Evolutionary conservation across 2,113 vertebrate genomes (phyloP), one percentile per base, ranked within the genome.

Genomic region (Lagenorhynchus albirostris): DNA sequence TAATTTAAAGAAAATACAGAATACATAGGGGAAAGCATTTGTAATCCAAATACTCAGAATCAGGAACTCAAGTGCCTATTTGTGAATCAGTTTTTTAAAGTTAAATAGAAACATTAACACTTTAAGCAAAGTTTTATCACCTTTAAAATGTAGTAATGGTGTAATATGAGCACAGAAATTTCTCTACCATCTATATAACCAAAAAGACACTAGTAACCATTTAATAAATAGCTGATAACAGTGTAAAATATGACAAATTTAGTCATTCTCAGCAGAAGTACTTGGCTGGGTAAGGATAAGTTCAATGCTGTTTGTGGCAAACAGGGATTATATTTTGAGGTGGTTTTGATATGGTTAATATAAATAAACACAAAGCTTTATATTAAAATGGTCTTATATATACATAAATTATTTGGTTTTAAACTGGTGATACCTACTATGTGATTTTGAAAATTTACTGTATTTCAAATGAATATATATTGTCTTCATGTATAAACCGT

Each of bases 1-100:
- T 68, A 41, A 94, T 53, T 73, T 83, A 71, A 13, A 91, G 70
- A 87, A 97, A 96, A 93, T 76, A 44, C 10, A 90, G 87, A 96
- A 87, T 93, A 44, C 11, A 50, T 31, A 68, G 41, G 47, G 29
- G 7, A 76, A 84, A 55, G 63, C 15, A 60, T 60, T 58, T 84
- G 70, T 33, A 77, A 68, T 47, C 18, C 38, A 95, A 92, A 80
- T 79, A 50, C 20, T 53, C 50, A 67, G 33, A 94, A 79, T 68
- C 31, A 88, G 88, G 94, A 91, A 85, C 23, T 89, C 41, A 79
- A 74, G 33, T 79, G 38, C 20, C 55, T 13, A 67, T 36, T 60
- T 90, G 8, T 94, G 84, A 55, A 68, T 83, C 33, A 8, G 4
- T 44, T 70, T 60, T 88, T 53, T 63, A 47, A 65, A 65, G 65